These are phyloP conservation scores for Eptatretus atami DNA, from an alignment of 2,797 vertebrate genomes.

Conservation along the genomic window DNA sequence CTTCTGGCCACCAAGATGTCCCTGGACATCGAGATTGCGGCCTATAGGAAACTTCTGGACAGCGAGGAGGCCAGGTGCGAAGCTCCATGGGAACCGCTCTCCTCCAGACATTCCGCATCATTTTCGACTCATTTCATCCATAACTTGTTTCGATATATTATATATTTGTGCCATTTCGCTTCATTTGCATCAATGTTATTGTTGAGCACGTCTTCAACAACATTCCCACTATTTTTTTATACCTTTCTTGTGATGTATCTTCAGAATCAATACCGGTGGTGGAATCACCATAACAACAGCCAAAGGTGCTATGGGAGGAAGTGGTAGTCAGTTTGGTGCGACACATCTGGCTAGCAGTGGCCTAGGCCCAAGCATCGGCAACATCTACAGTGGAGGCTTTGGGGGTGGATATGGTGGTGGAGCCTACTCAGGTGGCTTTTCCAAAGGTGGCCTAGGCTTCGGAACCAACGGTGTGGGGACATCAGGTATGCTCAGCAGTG, in stretches of 20 bases:
- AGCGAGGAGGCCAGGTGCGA: slow-evolving; percentile 13
- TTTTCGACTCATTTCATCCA: too few species aligned
- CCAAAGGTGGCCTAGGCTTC: too few species aligned
- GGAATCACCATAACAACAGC: slow-evolving; percentile 2
- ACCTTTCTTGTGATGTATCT: neutral
- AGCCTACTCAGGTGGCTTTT: neutral
- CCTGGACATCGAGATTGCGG: slow-evolving; percentile 15
- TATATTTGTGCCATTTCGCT: neutral
- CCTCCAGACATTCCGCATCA: too few species aligned
- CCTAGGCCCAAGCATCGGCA: neutral
- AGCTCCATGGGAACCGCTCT: too few species aligned
- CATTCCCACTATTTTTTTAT: too few species aligned
- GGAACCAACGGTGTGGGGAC: too few species aligned
- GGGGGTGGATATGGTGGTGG: slow-evolving; percentile 7
- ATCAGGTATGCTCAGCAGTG: too few species aligned
- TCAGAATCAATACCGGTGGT: slow-evolving; percentile 2
- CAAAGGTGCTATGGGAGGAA: too few species aligned
- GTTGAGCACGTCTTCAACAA: neutral
- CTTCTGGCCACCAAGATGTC: slow-evolving; percentile 17
- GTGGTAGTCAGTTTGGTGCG: too few species aligned
- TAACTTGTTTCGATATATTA: neutral
- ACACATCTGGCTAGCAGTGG: neutral
- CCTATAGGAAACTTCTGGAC: slow-evolving; percentile 14
- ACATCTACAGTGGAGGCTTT: slow-evolving; percentile 1
- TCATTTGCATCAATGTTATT: neutral